Evolutionary conservation across 2,113 vertebrate genomes (phyloP), one percentile per base, ranked within the genome.

Genomic region (Scalopus aquaticus): DNA sequence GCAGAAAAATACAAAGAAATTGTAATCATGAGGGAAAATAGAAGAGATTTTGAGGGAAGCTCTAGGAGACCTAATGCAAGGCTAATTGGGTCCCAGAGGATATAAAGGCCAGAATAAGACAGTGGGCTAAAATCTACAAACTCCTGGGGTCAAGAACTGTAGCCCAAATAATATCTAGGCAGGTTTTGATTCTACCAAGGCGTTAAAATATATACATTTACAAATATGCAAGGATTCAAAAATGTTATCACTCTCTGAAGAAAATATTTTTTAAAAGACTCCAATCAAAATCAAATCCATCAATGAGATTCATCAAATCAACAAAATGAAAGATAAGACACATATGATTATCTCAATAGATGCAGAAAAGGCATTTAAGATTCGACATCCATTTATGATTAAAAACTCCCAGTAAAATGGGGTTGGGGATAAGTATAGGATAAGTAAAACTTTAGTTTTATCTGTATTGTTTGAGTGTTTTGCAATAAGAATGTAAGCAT

Each of bases 1-100:
- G 65, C 32, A 84, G 37, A 30, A 95, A 91, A 91, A 82, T 58
- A 70, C 58, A 76, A 93, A 89, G 42, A 81, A 44, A 35, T 58
- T 51, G 54, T 93, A 94, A 80, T 58, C 32, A 62, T 5, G 2
- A 44, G 35, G 64, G 44, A 67, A 77, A 58, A 46, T 35, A 49
- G 9, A 28, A 80, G 28, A 74, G n/a, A 77, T 85, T 84, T 51
- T 46, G 32, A 70, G 58, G 30, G 56, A 10, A 56, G 39, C 54
- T 73, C 69, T 62, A 60, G 65, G 35, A 90, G 22, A 69, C 1
- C 11, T 54, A 64, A 77, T 16, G 2, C 5, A 10, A 37, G n/a
- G 51, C 44, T 56, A 69, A 49, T n/a, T 78, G 79, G 74, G 17
- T 88, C 11, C 9, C 49, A 84, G 51, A 88, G 24, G 28, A 69